Evolutionary conservation across 2,113 vertebrate genomes (phyloP), one percentile per base, ranked within the genome.

Genomic region (Promerops cafer): DNA sequence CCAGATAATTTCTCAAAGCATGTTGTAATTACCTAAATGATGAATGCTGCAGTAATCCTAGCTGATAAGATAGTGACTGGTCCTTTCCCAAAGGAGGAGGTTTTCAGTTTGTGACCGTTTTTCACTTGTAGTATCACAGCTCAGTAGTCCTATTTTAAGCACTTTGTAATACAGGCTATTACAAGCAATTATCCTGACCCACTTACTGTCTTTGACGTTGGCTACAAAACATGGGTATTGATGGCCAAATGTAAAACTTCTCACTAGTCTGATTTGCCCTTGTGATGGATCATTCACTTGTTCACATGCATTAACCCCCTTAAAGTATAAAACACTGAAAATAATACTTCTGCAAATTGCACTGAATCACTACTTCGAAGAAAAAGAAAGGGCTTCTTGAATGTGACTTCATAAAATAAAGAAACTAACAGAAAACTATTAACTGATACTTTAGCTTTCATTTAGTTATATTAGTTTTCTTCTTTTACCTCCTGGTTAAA

Each of bases 381-480:
- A 57, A 33, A 77, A 83, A 53, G 72, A 91, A 47, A 87, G 15
- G 20, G 27, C 28, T 96, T 86, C 76, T 69, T 72, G 37, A 84
- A 40, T 90, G 59, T 75, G 44, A 78, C 19, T 91, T 96, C 70
- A 66, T 87, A 90, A 77, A 93, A 69, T 76, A 69, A 77, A 8
- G 45, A n/a, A 40, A 23, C 10, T 47, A 92, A 68, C 54, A 84
- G 39, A 87, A 92, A 93, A 54, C 95, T 74, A 71, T 85, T 95
- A 95, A 90, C 33, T 87, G 65, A 83, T 94, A 86, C 66, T 97
- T 97, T 90, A 97, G 54, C 93, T 97, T 97, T 90, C 83, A 89
- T 83, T 97, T 97, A 96, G 91, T 95, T 37, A 52, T 88, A 75
- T 39, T 91, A 86, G 54, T 35, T 96, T 97, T 95, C 60, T 97